Conservation (phyloP, 2,888 invertebrate species). For the Steinernema hermaphroditum region DNA sequence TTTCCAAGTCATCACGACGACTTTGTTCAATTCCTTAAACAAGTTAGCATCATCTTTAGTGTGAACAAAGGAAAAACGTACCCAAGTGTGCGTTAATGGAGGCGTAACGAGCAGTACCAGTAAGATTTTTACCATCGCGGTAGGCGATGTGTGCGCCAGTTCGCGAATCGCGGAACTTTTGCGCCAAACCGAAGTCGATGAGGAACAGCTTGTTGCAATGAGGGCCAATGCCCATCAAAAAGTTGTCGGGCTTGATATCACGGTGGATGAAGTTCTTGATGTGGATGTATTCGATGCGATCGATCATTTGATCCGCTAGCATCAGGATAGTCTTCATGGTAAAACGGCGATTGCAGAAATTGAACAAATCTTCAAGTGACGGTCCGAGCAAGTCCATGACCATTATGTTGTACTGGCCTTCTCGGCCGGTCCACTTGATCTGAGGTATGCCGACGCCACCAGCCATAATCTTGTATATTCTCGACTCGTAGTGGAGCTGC, state of each 20-base stretch:
- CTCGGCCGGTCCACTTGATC: constrained; percentile 71
- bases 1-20: not conserved
- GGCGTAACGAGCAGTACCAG: not conserved
- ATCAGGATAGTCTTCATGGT: too few relatives aligned
- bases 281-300: not conserved
- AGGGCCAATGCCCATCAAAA: not conserved
- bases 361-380: too few relatives aligned
- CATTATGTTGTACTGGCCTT: constrained; percentile 73
- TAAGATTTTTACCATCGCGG: not conserved
- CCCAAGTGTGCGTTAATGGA: not conserved
- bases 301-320: too few relatives aligned
- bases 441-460: too few relatives aligned
- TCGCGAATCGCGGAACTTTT: not conserved
- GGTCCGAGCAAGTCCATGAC: constrained; percentile 73
- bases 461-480: constrained; percentile 98
- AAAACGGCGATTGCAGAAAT: too few relatives aligned
- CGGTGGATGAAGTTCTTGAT: not conserved
- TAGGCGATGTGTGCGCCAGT: not conserved
- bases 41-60: not conserved
- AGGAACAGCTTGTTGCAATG: not conserved
- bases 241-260: not conserved
- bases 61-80: not conserved
- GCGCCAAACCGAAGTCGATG: not conserved
- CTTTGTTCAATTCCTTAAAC: too few relatives aligned
- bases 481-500: constrained; percentile 97